Evolutionary conservation across 2,888 invertebrate genomes (phyloP).

Genomic region (Mimumesa dahlbomi): DNA sequence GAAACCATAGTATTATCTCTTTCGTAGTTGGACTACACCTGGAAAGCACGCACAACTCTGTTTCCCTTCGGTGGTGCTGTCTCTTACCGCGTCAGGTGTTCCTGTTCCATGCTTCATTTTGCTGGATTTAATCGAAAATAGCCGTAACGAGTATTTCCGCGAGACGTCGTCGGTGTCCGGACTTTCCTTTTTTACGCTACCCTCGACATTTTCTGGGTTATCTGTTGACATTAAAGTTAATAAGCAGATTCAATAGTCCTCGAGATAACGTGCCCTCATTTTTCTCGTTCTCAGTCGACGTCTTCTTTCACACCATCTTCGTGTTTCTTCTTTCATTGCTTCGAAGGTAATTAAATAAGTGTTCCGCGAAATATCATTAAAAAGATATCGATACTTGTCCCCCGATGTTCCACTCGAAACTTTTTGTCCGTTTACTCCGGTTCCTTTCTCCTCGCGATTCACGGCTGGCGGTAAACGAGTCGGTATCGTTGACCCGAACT

Average conservation of each 20-base stretch:
- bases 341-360: not conserved
- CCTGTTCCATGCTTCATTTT: not conserved
- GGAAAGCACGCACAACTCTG: conserved; percentile 2
- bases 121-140: not conserved
- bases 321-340: not conserved
- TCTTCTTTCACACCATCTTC: not conserved
- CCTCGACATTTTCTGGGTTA: not conserved
- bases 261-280: not conserved
- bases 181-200: not conserved
- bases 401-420: not conserved
- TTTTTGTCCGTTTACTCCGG: not conserved
- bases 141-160: not conserved
- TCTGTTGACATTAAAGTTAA: not conserved
- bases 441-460: not conserved
- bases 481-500: conserved; percentile 48
- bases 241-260: not conserved
- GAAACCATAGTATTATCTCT: conserved; percentile 25
- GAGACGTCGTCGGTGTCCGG: not conserved
- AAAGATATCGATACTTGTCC: not conserved
- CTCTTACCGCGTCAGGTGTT: not conserved
- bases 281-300: too few relatives aligned
- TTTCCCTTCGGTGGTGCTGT: conserved; percentile 6
- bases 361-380: not conserved
- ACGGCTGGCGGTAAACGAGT: conserved; percentile 27
- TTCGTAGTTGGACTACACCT: conserved; percentile 19